phyloP scores from a whole-genome alignment of 2,888 invertebrate genomes.

The Dynastes maya region DNA sequence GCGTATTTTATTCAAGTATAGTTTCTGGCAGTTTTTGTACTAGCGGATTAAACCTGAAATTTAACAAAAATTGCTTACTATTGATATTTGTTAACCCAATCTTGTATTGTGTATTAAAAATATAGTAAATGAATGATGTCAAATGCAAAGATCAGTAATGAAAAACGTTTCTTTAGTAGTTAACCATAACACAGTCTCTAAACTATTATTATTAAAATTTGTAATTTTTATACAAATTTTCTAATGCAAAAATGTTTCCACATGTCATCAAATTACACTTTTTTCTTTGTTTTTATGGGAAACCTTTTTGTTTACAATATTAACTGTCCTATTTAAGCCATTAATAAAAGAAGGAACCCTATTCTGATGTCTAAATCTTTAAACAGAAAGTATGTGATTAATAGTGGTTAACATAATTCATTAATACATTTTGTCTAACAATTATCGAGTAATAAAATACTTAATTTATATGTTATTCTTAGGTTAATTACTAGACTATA shows the following conservation, averaged over 20 bases:
- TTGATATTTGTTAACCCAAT: conserved; percentile 1
- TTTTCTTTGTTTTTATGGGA: background rate
- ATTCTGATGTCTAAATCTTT: background rate
- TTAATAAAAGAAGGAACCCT: conserved; percentile 21
- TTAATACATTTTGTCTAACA: conserved; percentile 28
- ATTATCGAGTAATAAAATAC: conserved; percentile 36
- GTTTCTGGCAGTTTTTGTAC: conserved; percentile 34
- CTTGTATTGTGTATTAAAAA: background rate
- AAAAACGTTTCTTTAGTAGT: background rate
- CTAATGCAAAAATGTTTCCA: conserved; percentile 11
- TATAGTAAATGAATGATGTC: background rate
- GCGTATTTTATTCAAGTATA: conserved; percentile 39
- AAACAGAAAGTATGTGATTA: conserved; percentile 30
- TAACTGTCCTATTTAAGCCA: conserved; percentile 16
- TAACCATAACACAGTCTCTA: background rate
- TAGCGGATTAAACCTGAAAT: conserved; percentile 20
- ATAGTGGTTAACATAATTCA: conserved; percentile 33
- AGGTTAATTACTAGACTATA: conserved; percentile 37
- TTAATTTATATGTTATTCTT: conserved; percentile 34
- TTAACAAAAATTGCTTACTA: background rate
- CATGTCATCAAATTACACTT: background rate
- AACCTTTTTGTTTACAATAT: conserved; percentile 4
- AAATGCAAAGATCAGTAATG: too few relatives aligned
- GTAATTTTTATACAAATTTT: conserved; percentile 4
- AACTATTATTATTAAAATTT: background rate